These are phyloP conservation scores for Eledone cirrhosa DNA, from an alignment of 2,888 invertebrate species.

Conservation along the genomic window DNA sequence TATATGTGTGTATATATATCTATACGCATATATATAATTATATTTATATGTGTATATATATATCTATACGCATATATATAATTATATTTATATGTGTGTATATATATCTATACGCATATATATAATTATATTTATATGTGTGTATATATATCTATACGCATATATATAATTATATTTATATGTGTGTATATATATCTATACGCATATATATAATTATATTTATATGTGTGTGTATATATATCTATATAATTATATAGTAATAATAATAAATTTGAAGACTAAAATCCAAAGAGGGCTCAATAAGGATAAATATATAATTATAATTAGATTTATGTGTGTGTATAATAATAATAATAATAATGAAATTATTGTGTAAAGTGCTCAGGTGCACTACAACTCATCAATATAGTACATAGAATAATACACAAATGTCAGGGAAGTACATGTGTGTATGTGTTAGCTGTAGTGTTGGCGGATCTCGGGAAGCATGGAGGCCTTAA, in stretches of 20 bases:
- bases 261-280: no score
- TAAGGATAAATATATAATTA: no score
- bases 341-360: no score
- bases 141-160: not conserved
- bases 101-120: not conserved
- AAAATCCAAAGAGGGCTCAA: no score
- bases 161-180: not conserved
- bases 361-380: no score
- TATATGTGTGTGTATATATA: not conserved
- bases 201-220: not conserved
- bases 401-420: no score
- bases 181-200: not conserved
- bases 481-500: no score
- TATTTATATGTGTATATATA: not conserved
- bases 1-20: not conserved
- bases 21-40: not conserved
- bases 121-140: not conserved
- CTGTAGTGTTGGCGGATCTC: no score
- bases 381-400: no score
- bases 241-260: no score
- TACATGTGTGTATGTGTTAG: not conserved
- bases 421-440: not conserved
- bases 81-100: not conserved
- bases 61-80: not conserved
- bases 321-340: no score